Base-by-base conservation (phyloP, 2,797 vertebrate species). In the Cyprinella venusta region DNA sequence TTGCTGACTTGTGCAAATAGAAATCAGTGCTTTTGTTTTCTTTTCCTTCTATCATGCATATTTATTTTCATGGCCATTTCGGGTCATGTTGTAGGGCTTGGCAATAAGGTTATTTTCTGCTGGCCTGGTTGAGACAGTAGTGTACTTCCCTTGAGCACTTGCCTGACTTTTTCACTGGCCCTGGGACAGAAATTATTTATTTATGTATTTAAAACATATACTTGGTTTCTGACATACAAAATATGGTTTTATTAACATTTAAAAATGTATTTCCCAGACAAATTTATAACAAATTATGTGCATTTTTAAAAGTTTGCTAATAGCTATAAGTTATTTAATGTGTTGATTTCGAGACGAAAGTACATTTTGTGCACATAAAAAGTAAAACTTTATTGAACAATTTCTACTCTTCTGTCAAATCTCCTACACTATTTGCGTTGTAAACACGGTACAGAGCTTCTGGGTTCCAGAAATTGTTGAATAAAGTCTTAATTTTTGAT, bases 1-100 rank as follows among this genome's bases (percentile, higher is more conserved):
- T 19, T 16, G 19, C 61, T 52, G 45, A 42, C 40, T 52, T 77
- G 15, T 61, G 52, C n/a, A 50, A 8, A 48, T 21, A 70, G n/a
- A 83, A 40, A 59, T 68, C 48, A 12, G 13, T 24, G 13, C 18
- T 56, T 77, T 40, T 52, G 26, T 70, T 84, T 69, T 38, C 10
- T 4, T 74, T 16, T 26, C 24, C 6, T 8, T 42, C 26, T 40
- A 15, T 61, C 8, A 42, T 24, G 21, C 15, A 61, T 8, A 10
- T 16, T 59, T 76, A 61, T 18, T 56, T 36, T 48, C 33, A 36
- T 5, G 33, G 33, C 33, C 33, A 36, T 36, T 36, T 36, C 40
- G 8, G 52, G 36, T 75, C 12, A 16, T 76, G 74, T 36, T 24
- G 52, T 36, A 16, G 52, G 18, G 10, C 19, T 52, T 52, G 19